Evolutionary conservation across 2,797 vertebrate species (phyloP), one percentile per base, ranked within the genome.

Genomic region (Hoplostethus atlanticus): DNA sequence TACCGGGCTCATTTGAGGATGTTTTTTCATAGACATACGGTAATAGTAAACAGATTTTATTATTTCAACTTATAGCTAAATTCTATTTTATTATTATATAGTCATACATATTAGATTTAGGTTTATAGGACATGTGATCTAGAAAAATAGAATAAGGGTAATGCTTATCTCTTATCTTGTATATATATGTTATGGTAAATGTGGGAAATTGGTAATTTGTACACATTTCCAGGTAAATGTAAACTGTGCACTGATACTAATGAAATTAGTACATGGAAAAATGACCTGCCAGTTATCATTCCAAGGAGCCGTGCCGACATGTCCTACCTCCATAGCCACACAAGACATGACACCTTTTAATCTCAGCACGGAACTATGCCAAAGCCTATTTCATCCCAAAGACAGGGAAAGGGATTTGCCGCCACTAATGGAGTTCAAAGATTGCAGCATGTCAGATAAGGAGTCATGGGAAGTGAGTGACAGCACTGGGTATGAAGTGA

Each of bases 341-440:
- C 70, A 83, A 85, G 90, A 92, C 88, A 87, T 93, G 93, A 93
- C 93, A 92, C 92, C 83, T 94, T 93, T 93, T 95, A 93, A 95
- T 95, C 94, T 91, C 87, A 91, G 77, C 84, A 77, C 87, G 86
- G 84, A 91, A 91, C 88, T 86, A 79, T 75, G 84, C 88, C 87
- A 90, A 94, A 94, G 87, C 91, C 88, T 76, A 89, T 92, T 93
- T 93, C 82, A 93, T 93, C 89, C 84, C 68, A 75, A 81, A 89
- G 84, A 92, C 84, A 87, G 86, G 76, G 85, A 89, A 78, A 84
- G 87, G 87, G 91, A 92, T 94, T 93, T 91, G 84, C 87, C 83
- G 85, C 83, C 86, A 89, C 91, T 94, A 93, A 95, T 94, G 85
- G 93, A 93, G 91, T 94, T 94, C 92, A 93, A 92, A 93, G 92